Base-by-base conservation (phyloP, 1,140 invertebrate species). In the Drosophila murphyi region DNA sequence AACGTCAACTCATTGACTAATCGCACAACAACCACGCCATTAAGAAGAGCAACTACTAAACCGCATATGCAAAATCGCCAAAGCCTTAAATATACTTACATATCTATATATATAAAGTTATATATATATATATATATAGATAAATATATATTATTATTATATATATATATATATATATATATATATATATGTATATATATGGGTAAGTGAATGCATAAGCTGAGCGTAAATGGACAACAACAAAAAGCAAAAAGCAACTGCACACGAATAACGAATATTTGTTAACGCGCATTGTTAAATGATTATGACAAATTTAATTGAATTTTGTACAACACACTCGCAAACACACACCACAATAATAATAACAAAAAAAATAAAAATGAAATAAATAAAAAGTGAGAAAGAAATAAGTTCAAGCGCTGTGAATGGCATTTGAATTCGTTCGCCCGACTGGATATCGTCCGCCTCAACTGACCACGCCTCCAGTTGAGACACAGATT, bases 291-390 rank as follows among this genome's bases (percentile, higher is more conserved):
- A 88, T 87, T 87, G 83, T 87, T 77, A 83, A 83, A 80, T 83
- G 80, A 87, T 87, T 87, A 87, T 65, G 76, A 80, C 68, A 78
- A 77, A 80, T 87, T 87, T 80, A 88, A 89, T 87, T 87, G 83
- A 87, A 83, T 79, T 82, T 76, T 82, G 45, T 78, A 56, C 52
- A 63, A 57, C 52, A 57, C 37, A 35, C 45, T 34, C 34, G 34
- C 39, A 69, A 10, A 12, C 4, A 5, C 47, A 60, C 12, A 8
- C 47, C 28, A 39, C 29, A 20, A 34, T 29, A 52, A 37, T 10
- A 12, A 32, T 10, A 43, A 52, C 3, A 35, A 55, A 41, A 47
- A 32, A 55, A 10, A 12, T 12, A 12, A 41, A n/a, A 41, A 20
- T 3, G 20, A n/a, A 67, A 56, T 20, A 31, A 29, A 12, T 34